A percentile compares a stretch with the other conserved stretches of the same genome.
Evolutionary conservation across 1,140 invertebrate species (phyloP).

Genomic region (Scaptodrosophila lebanonensis): DNA sequence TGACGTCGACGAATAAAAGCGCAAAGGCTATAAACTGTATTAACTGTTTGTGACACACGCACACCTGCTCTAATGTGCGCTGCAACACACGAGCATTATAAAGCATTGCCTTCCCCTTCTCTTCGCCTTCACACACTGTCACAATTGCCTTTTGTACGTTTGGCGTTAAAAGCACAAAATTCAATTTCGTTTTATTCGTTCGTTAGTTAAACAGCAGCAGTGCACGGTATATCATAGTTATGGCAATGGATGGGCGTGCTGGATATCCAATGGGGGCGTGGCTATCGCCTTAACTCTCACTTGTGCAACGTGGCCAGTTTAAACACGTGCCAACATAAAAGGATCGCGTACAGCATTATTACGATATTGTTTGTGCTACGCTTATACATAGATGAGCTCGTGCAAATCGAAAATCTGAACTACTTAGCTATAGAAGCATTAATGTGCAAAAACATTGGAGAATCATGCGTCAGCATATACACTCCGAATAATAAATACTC

Average conservation of each 20-base stretch:
- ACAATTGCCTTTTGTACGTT: conserved; percentile 50
- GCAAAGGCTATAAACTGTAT: conserved; percentile 27
- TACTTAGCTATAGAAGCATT: too few species aligned
- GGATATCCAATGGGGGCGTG: conserved; percentile 42
- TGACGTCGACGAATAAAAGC: conserved; percentile 1
- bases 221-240: conserved; percentile 15
- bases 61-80: conserved; percentile 23
- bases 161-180: conserved; percentile 72
- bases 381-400: too few species aligned
- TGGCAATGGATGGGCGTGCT: neutral
- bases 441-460: too few species aligned
- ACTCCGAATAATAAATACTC: too few species aligned
- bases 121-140: neutral
- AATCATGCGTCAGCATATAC: too few species aligned
- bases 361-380: too few species aligned
- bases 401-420: too few species aligned
- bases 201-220: conserved; percentile 62
- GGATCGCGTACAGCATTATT: neutral
- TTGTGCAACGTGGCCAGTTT: conserved; percentile 52
- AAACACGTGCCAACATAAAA: conserved; percentile 3
- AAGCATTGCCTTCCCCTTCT: neutral
- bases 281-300: conserved; percentile 60
- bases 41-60: conserved; percentile 9
- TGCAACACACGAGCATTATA: conserved; percentile 9
- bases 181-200: conserved; percentile 75